A percentile compares a stretch with the other conserved stretches of the same genome.
Evolutionary conservation across 2,888 invertebrate species (phyloP).

Genomic region (Anarsia innoxiella): DNA sequence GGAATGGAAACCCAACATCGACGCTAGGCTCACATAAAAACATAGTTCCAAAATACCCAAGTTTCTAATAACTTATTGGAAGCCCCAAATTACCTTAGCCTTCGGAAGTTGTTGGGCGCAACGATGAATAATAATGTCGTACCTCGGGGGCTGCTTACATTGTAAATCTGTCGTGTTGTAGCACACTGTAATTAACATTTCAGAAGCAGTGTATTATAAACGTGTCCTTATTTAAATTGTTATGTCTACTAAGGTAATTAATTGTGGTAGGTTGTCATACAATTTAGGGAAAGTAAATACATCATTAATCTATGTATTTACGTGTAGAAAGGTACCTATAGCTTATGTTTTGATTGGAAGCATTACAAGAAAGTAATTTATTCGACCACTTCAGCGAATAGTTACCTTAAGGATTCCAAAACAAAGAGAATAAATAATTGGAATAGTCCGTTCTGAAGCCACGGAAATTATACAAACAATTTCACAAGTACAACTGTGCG

Average conservation of each 20-base stretch:
- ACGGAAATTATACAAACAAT: too few relatives aligned
- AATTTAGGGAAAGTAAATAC: too few relatives aligned
- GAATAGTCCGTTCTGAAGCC: too few relatives aligned
- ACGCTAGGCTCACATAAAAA: not conserved
- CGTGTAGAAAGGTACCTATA: too few relatives aligned
- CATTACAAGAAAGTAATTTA: too few relatives aligned
- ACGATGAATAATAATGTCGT: conserved; percentile 32
- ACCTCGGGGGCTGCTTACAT: conserved; percentile 29
- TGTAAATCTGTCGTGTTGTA: conserved; percentile 33
- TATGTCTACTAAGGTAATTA: conserved; percentile 11
- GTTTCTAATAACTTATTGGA: conserved; percentile 10
- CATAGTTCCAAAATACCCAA: not conserved
- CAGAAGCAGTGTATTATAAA: conserved; percentile 27
- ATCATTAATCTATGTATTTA: too few relatives aligned
- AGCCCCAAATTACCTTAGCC: conserved; percentile 7
- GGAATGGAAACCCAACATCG: not conserved
- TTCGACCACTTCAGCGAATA: too few relatives aligned
- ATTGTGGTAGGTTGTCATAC: too few relatives aligned
- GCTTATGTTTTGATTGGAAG: too few relatives aligned
- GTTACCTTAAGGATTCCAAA: too few relatives aligned
- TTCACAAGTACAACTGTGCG: too few relatives aligned
- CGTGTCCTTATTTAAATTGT: conserved; percentile 26
- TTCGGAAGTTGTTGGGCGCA: conserved; percentile 21
- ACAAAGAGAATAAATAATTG: too few relatives aligned
- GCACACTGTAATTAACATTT: conserved; percentile 33